Evolutionary conservation across 2,113 vertebrate genomes (phyloP).

Genomic region (Pygoscelis adeliae): DNA sequence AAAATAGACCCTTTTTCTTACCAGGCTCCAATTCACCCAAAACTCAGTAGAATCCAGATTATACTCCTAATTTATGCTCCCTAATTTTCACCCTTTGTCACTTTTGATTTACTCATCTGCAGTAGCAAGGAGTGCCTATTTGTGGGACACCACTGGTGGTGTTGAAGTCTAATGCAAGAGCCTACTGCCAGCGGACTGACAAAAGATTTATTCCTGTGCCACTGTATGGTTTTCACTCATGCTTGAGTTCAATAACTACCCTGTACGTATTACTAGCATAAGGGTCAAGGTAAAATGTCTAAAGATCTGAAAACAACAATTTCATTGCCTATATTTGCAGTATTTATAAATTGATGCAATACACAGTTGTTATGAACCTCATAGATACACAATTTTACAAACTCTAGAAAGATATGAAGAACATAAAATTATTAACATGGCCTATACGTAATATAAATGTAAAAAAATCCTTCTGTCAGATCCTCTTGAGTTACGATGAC

Average conservation of each 20-base stretch:
- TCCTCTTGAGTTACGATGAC: background rate
- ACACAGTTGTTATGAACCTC: background rate
- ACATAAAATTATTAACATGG: background rate
- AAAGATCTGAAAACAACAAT: background rate
- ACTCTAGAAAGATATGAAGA: background rate
- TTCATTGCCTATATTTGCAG: background rate
- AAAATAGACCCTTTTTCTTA: background rate
- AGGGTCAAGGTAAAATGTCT: background rate
- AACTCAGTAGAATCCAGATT: background rate
- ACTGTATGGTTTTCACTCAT: background rate
- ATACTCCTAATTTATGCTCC: background rate
- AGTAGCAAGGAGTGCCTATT: background rate
- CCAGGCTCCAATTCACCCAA: background rate
- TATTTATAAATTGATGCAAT: background rate
- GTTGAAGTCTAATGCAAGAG: background rate
- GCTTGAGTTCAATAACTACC: background rate
- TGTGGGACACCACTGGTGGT: background rate
- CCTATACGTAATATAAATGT: background rate
- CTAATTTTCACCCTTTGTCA: background rate
- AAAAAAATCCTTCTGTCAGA: background rate
- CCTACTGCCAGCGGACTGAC: background rate
- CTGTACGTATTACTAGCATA: background rate
- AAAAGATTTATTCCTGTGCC: background rate
- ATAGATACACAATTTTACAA: background rate
- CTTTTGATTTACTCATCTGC: background rate